Percentiles rank a stretch among this genome's conserved stretches.
These are phyloP conservation scores for Pandemis corylana DNA, from an alignment of 2,888 invertebrate genomes.

Conservation along the genomic window DNA sequence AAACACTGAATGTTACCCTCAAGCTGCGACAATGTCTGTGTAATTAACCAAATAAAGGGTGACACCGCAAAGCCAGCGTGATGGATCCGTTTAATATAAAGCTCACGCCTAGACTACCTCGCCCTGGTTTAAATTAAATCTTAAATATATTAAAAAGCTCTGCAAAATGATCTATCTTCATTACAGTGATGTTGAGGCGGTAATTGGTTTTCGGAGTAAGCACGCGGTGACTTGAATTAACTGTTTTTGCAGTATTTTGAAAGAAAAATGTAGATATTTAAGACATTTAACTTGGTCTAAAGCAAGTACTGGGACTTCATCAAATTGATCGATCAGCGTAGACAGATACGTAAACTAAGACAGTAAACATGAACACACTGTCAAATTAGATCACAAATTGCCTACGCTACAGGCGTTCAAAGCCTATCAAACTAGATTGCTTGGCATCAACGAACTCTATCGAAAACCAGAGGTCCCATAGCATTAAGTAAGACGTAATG, in stretches of 20 bases:
- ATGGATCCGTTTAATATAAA: conserved; percentile 82
- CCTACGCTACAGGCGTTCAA: conserved; percentile 2
- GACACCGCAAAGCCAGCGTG: conserved; percentile 80
- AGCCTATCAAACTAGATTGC: conserved; percentile 11
- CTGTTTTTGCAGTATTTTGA: background rate
- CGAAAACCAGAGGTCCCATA: conserved; percentile 75
- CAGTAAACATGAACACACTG: background rate
- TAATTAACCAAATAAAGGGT: conserved; percentile 81
- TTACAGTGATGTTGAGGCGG: conserved; percentile 24
- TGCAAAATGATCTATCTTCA: conserved; percentile 37
- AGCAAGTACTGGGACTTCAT: too few species aligned
- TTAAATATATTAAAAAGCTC: conserved; percentile 43
- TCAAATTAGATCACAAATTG: background rate
- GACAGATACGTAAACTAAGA: too few species aligned
- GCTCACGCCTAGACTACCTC: conserved; percentile 54
- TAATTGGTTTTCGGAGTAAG: conserved; percentile 26
- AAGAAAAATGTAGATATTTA: background rate
- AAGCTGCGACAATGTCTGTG: conserved; percentile 73
- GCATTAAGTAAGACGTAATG: conserved; percentile 80
- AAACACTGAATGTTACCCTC: conserved; percentile 57
- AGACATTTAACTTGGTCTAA: background rate
- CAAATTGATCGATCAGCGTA: too few species aligned
- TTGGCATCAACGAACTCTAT: conserved; percentile 49
- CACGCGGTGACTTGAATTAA: conserved; percentile 8
- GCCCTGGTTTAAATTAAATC: conserved; percentile 61